phyloP scores from a whole-genome alignment of 2,113 vertebrate genomes.

The Acinonyx jubatus region DNA sequence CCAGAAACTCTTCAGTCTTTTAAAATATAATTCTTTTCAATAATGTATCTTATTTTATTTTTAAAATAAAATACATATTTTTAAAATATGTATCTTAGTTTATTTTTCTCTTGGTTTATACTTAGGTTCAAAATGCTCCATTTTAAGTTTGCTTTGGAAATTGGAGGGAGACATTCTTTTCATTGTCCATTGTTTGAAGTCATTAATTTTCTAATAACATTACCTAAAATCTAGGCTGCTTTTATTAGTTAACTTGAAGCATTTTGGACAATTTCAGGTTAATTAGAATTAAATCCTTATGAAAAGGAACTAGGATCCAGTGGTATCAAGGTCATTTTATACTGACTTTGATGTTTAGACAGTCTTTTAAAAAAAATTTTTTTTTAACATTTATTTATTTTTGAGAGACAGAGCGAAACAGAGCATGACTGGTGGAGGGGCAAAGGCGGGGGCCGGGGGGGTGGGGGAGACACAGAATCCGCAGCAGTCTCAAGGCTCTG shows the following conservation, averaged over 20 bases:
- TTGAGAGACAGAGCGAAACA: too few species aligned
- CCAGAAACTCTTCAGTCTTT: not conserved
- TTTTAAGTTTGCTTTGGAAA: constrained; percentile 49
- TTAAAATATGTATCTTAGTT: not conserved
- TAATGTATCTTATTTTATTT: constrained; percentile 12
- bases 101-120: constrained; percentile 38
- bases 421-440: too few species aligned
- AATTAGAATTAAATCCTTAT: constrained; percentile 30
- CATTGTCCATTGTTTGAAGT: not conserved
- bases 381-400: too few species aligned
- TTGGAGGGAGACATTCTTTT: not conserved
- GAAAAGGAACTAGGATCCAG: not conserved
- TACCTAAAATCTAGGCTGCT: not conserved
- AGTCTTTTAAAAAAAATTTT: not conserved
- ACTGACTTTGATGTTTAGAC: not conserved
- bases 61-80: too few species aligned
- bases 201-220: constrained; percentile 28
- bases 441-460: too few species aligned
- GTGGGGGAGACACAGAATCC: too few species aligned
- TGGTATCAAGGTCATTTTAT: not conserved
- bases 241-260: constrained; percentile 34
- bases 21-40: not conserved
- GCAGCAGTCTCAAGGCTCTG: too few species aligned
- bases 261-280: not conserved
- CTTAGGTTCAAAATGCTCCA: constrained; percentile 21